Conservation (phyloP, 2,113 vertebrate species). For the Nycticryphes semicollaris region DNA sequence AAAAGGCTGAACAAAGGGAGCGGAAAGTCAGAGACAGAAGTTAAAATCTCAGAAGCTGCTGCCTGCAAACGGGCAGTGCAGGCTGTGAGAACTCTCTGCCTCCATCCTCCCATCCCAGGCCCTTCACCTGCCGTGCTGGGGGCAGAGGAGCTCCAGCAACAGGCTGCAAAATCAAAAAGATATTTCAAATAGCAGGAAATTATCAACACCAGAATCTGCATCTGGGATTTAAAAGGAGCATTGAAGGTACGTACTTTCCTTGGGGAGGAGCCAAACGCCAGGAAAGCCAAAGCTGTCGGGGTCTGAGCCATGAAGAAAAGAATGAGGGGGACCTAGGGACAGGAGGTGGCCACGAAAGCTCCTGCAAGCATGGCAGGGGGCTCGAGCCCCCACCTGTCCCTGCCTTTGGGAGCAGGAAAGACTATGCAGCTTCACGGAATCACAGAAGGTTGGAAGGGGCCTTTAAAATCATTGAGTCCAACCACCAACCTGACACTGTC, state of each 20-base stretch:
- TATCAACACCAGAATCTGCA: neutral
- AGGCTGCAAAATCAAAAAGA: neutral
- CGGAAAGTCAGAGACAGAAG: neutral
- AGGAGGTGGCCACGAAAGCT: neutral
- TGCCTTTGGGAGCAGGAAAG: neutral
- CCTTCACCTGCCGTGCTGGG: neutral
- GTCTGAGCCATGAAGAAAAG: neutral
- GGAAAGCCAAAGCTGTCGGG: neutral
- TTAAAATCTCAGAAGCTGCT: neutral
- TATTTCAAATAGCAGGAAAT: neutral
- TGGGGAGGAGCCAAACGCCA: constrained; percentile 18
- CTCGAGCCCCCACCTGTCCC: neutral
- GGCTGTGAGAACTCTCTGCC: neutral
- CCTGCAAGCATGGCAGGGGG: rapidly evolving
- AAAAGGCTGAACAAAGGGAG: constrained; percentile 9
- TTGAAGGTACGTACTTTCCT: neutral
- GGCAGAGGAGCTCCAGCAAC: neutral
- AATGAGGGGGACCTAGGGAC: neutral
- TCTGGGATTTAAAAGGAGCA: neutral
- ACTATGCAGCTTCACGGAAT: neutral
- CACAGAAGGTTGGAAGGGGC: neutral
- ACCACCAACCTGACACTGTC: neutral
- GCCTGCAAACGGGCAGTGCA: neutral
- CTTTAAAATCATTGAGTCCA: neutral
- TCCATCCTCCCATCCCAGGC: rapidly evolving